Base-by-base conservation (phyloP, 2,888 invertebrate species). In the Gortyna flavago region DNA sequence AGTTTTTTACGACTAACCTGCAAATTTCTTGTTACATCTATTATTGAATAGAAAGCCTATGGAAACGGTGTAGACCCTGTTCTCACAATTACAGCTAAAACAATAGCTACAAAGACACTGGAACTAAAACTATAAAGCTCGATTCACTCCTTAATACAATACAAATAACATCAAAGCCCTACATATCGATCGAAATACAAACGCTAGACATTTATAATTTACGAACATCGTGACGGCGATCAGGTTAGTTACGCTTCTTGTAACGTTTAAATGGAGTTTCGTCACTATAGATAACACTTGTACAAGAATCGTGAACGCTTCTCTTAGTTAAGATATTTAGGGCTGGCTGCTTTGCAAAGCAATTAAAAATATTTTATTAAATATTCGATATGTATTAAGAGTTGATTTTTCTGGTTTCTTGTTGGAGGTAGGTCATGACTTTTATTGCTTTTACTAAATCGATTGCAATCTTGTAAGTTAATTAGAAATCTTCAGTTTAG, bases 281-380 rank as follows among this genome's bases (percentile, higher is more conserved):
- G 91, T 94, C 94, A 95, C 93, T 91, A 90, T 85, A 93, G 94
- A 95, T 94, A 94, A 93, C 93, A 93, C 93, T 94, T 92, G 87
- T 92, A 91, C 90, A 90, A 89, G 90, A 92, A 93, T 90, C 91
- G 92, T 93, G 93, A 91, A 89, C 86, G 88, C 89, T 90, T 89
- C 90, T 90, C 89, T 90, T 64, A 90, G 89, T 88, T 89, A 86
- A 87, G 89, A 86, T 77, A 77, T 70, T 70, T 88, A 88, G 88
- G 88, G 88, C 51, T 89, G 86, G 18, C 79, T 54, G 32, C 16
- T 69, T 61, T 11, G 25, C 2, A 51, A 59, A 48, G 11, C 9
- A 69, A 66, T 69, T 69, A 48, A 78, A 69, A 59, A 18, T 41
- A 5, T 35, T 38, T 4, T 51, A 59, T 72, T 21, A 41, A 54